Evolutionary conservation across 2,888 invertebrate species (phyloP), one percentile per base, ranked within the genome.

Genomic region (Lithophane leautieri): DNA sequence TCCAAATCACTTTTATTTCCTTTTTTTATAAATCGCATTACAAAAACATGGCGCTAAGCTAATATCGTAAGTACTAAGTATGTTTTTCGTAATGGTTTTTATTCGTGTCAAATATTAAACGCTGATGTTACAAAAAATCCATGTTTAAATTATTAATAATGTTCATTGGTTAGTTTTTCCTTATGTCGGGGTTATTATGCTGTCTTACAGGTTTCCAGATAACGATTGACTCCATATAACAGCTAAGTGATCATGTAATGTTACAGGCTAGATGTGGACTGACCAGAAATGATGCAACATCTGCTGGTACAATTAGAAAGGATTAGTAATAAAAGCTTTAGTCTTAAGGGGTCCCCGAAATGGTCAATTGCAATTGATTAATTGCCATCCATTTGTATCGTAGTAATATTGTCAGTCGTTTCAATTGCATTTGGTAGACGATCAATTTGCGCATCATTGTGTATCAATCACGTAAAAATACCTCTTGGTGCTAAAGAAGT

Each of bases 1-100:
- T 89, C 87, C 75, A 85, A 86, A 87, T 85, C 85, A 85, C 78
- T 83, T 89, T 88, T 89, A 87, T 88, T 87, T 86, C 83, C 83
- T 84, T 90, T 88, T 67, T 78, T 80, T 81, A 85, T 84, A 77
- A 65, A 71, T 74, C 50, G 60, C 70, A 62, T 69, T 61, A 25
- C n/a, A 67, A 22, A 56, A 34, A 79, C 68, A 44, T 83, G 68
- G 75, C 70, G 62, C 70, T 54, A 63, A 63, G 52, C n/a, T 58
- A 50, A 19, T 16, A 66, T n/a, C 22, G 14, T 67, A 11, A 54
- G 16, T n/a, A 34, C 16, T 7, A 11, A 52, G 2, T 44, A 6
- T 61, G 22, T 54, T 8, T 66, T 47, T 34, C 22, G 16, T 52
- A 47, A 28, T 50, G 11, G 6, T 54, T 68, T 68, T 76, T 42